A percentile compares a stretch with the other conserved stretches of the same genome.
phyloP scores from a whole-genome alignment of 2,113 vertebrate species.

The Neolamprologus devosi region DNA sequence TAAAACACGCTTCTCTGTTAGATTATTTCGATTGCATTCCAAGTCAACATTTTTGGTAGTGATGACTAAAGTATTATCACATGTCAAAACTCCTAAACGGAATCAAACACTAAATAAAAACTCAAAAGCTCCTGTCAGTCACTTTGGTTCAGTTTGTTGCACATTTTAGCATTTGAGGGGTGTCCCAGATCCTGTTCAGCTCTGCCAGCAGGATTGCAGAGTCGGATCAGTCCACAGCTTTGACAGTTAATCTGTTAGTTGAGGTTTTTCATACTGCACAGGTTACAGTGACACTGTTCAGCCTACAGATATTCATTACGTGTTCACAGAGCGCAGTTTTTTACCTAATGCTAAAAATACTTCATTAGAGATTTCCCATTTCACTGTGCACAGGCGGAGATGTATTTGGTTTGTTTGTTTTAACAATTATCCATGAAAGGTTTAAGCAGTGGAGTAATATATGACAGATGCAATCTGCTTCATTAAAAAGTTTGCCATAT shows the following conservation, averaged over 20 bases:
- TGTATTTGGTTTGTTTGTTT: neutral
- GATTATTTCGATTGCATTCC: neutral
- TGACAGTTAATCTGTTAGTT: neutral
- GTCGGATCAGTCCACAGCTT: neutral
- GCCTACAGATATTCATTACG: neutral
- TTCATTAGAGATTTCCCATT: neutral
- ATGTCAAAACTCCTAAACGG: neutral
- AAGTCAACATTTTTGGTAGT: neutral
- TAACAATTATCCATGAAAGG: neutral
- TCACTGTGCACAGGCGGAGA: neutral
- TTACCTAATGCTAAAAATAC: neutral
- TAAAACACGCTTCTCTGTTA: neutral
- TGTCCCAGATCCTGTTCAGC: neutral
- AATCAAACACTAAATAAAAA: neutral
- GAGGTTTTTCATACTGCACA: neutral
- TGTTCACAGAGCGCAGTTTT: neutral
- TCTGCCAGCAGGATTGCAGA: neutral
- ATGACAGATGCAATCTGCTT: neutral
- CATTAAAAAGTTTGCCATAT: neutral
- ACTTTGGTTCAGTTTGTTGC: neutral
- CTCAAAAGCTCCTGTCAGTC: neutral
- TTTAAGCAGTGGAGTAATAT: neutral
- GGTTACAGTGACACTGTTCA: neutral
- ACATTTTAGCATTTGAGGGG: neutral
- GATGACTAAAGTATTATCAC: neutral